Evolutionary conservation across 2,797 vertebrate genomes (phyloP), one percentile per base, ranked within the genome.

Genomic region (Acanthurus lineatus): DNA sequence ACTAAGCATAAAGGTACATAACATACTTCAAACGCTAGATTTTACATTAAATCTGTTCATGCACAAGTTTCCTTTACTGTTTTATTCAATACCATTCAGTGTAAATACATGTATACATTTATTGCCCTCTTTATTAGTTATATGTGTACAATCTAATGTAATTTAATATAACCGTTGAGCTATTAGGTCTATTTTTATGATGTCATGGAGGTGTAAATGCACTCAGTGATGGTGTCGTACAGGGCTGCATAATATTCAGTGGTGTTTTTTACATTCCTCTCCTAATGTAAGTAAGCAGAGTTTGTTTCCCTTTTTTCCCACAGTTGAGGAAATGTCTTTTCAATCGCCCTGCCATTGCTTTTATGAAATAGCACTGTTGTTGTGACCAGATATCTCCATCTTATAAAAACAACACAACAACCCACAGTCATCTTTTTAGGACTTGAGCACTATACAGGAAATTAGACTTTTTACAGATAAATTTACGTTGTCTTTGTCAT

Each of bases 391-490:
- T 84, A 86, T 89, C 80, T 71, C 87, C 83, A 80, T 90, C 77
- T 81, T 88, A 83, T 88, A 88, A 86, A 89, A 89, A 89, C 66
- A 87, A 78, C 60, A 25, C n/a, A n/a, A n/a, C n/a, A n/a, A n/a
- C n/a, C n/a, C n/a, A 81, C 83, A 73, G 81, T 91, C 89, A 89
- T 91, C 75, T 88, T 93, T 86, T 86, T 83, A 82, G 86, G 79
- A 92, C 84, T 84, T 86, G 49, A 71, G 82, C 79, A 84, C 71
- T 77, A 86, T 92, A 94, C 88, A 92, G 86, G 88, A 92, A 88
- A 93, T 92, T 89, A 91, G 82, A 94, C 90, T 94, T 91, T 32
- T 89, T 88, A 83, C 90, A 82, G 83, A 94, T 92, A 81, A 88
- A 92, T 91, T 94, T 93, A 93, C 70, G 14, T 75, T 70, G 76